Evolutionary conservation across 2,888 invertebrate genomes (phyloP).

Genomic region (Cephalotes varians): DNA sequence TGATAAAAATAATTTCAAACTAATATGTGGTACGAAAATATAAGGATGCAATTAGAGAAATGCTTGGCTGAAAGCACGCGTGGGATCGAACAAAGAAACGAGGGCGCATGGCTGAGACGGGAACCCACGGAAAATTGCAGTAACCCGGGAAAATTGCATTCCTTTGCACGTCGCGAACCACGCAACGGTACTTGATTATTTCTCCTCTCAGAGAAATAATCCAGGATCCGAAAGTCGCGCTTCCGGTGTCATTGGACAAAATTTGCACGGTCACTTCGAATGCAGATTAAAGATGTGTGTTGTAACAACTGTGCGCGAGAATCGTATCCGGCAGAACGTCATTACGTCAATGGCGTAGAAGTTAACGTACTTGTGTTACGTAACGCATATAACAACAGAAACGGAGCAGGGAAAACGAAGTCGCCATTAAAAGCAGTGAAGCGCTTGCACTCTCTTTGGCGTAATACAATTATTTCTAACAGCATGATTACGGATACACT

Average conservation of each 20-base stretch:
- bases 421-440: conserved; percentile 17
- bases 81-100: conserved; percentile 21
- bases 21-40: conserved; percentile 13
- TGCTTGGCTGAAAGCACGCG: background rate
- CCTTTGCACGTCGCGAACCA: conserved; percentile 54
- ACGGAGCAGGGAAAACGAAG: background rate
- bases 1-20: background rate
- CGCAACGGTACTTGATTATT: conserved; percentile 51
- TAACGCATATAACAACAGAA: background rate
- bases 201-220: conserved; percentile 28
- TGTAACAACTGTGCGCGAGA: background rate
- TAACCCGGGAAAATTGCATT: conserved; percentile 69
- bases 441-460: background rate
- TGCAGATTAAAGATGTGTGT: conserved; percentile 34
- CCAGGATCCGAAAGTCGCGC: background rate
- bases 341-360: background rate
- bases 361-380: background rate
- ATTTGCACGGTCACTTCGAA: conserved; percentile 25
- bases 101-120: conserved; percentile 46
- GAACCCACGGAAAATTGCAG: conserved; percentile 62
- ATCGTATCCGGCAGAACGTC: background rate
- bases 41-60: conserved; percentile 1
- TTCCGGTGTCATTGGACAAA: conserved; percentile 42
- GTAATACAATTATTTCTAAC: conserved; percentile 32
- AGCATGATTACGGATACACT: conserved; percentile 19